Base-by-base conservation (phyloP, 2,888 invertebrate species). In the Eupithecia insigniata region DNA sequence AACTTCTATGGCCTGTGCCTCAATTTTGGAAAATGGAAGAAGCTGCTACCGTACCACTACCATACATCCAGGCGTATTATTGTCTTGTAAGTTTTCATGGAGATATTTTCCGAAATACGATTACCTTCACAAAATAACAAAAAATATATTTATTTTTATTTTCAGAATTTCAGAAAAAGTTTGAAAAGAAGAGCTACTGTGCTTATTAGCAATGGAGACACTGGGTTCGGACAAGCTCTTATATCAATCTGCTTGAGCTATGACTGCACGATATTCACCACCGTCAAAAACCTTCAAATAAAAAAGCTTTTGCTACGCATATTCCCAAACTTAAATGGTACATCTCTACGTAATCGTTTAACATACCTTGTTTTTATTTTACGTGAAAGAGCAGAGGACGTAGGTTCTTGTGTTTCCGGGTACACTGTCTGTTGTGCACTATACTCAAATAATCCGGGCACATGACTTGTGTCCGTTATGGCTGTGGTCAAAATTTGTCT, bases 1-100 rank as follows among this genome's bases (percentile, higher is more conserved):
- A 89, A 36, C 85, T 94, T 67, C 74, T 83, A 1, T 97, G 96
- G 96, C 89, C 94, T 12, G 89, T 97, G 8, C 97, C 97, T 0
- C 90, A 95, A 2, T 79, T 88, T 8, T 97, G 96, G 96, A 92
- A 93, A 1, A 82, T 96, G 30, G 94, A 95, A 82, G 96, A 97
- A 77, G 97, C 96, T 2, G 96, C 96, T 2, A 96, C 96, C 0
- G 94, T 96, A 1, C 97, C 97, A 0, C 95, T 96, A 55, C 96
- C 96, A 0, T 97, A 96, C 80, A 88, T 89, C 28, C 94, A 95
- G n/a, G 46, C 46, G n/a, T 46, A 46, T 46, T 46, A 82, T 55
- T 80, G 80, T 28, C 71, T 82, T 58, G 82, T 82, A 70, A 76
- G 72, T 58, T 58, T 5, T 58, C 14, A 34, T 34, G 34, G 34